Evolutionary conservation across 2,113 vertebrate species (phyloP).

Genomic region (Melospiza melodia): DNA sequence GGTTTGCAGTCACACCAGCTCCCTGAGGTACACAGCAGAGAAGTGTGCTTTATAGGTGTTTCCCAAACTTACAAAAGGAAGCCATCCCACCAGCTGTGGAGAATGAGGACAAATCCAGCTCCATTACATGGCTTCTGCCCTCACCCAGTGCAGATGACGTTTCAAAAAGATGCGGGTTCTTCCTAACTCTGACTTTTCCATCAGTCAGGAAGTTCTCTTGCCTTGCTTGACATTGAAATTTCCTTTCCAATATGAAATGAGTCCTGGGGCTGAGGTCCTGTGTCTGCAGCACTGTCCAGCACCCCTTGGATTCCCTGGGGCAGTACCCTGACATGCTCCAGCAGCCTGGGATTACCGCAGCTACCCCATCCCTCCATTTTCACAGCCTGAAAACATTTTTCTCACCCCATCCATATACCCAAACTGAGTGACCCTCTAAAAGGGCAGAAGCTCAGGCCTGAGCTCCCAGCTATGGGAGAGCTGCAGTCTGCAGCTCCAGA

Average conservation of each 20-base stretch:
- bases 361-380: neutral
- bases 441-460: neutral
- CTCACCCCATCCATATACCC: accelerated
- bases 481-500: accelerated
- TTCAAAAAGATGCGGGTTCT: neutral
- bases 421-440: neutral
- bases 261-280: neutral
- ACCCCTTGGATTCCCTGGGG: neutral
- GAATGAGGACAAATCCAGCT: neutral
- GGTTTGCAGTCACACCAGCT: neutral
- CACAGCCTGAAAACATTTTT: neutral
- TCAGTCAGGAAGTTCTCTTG: neutral
- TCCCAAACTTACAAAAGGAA: neutral
- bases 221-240: neutral
- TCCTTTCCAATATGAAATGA: neutral
- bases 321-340: neutral
- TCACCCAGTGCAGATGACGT: neutral
- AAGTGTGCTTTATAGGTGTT: neutral
- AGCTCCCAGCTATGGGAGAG: neutral
- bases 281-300: neutral
- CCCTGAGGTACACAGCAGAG: accelerated
- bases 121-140: neutral
- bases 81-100: neutral
- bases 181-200: neutral
- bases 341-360: neutral